phyloP scores from a whole-genome alignment of 2,888 invertebrate genomes.

The Axea sp. region DNA sequence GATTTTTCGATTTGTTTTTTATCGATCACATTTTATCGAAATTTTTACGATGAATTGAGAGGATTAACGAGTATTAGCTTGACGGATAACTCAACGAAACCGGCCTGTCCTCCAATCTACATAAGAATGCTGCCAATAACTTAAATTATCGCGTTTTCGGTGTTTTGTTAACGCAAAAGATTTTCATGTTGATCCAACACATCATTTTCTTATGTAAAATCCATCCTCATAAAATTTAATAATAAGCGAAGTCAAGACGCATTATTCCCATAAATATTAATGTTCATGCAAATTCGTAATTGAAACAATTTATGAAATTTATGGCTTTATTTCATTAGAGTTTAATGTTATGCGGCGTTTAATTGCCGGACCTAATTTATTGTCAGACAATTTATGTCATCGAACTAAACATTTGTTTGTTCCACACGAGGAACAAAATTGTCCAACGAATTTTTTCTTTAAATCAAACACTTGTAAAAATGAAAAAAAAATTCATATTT shows the following conservation, averaged over 20 bases:
- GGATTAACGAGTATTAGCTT: no score
- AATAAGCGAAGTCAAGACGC: conserved; percentile 24
- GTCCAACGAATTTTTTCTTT: no score
- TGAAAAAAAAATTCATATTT: no score
- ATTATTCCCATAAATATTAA: conserved; percentile 35
- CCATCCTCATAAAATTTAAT: conserved; percentile 28
- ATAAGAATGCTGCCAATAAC: conserved; percentile 15
- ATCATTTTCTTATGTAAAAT: conserved; percentile 33
- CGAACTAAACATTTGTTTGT: no score
- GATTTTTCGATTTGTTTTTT: no score
- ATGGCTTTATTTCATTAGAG: conserved; percentile 17
- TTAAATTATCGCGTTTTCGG: conserved; percentile 5
- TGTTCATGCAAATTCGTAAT: conserved; percentile 38
- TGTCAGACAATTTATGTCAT: not conserved
- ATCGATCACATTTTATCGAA: no score
- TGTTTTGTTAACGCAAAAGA: conserved; percentile 11
- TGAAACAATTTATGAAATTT: conserved; percentile 40
- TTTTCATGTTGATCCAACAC: conserved; percentile 28
- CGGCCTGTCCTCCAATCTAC: not conserved
- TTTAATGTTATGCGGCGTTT: conserved; percentile 36
- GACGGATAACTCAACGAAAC: no score
- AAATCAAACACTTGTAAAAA: no score
- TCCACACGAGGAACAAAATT: not conserved
- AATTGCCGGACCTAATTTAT: conserved; percentile 18
- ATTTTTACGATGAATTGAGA: no score